Evolutionary conservation across 2,113 vertebrate species (phyloP).

Genomic region (Falco punctatus): DNA sequence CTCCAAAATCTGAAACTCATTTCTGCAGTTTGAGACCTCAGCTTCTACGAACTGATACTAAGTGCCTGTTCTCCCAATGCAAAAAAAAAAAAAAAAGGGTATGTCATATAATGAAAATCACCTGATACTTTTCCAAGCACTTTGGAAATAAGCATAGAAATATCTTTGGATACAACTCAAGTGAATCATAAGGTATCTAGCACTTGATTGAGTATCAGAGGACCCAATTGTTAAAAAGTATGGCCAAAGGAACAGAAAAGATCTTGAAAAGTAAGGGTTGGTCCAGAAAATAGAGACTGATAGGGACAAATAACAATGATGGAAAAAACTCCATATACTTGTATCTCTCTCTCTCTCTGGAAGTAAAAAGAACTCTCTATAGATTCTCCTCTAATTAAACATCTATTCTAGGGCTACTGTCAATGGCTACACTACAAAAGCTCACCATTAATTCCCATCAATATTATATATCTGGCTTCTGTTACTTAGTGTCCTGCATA

Average conservation of each 20-base stretch:
- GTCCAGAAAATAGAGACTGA: neutral
- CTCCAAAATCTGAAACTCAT: neutral
- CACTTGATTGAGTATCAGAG: neutral
- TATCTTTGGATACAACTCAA: neutral
- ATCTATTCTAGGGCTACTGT: neutral
- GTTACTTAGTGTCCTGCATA: neutral
- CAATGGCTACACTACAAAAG: neutral
- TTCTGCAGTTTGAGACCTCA: neutral
- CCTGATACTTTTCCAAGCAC: neutral
- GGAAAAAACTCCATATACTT: neutral
- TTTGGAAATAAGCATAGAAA: neutral
- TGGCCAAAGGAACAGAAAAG: neutral
- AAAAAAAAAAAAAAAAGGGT: neutral
- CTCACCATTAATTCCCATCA: neutral
- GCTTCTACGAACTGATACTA: neutral
- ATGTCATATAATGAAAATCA: neutral
- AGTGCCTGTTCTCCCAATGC: neutral
- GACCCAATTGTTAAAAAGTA: neutral
- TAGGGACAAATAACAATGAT: neutral
- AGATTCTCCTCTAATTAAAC: neutral
- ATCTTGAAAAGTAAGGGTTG: neutral
- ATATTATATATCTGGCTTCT: neutral
- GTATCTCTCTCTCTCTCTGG: neutral
- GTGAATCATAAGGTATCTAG: neutral
- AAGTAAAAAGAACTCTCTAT: rapidly evolving